These are phyloP conservation scores for Cataglyphis hispanica DNA, from an alignment of 1,140 invertebrate species.

Conservation along the genomic window DNA sequence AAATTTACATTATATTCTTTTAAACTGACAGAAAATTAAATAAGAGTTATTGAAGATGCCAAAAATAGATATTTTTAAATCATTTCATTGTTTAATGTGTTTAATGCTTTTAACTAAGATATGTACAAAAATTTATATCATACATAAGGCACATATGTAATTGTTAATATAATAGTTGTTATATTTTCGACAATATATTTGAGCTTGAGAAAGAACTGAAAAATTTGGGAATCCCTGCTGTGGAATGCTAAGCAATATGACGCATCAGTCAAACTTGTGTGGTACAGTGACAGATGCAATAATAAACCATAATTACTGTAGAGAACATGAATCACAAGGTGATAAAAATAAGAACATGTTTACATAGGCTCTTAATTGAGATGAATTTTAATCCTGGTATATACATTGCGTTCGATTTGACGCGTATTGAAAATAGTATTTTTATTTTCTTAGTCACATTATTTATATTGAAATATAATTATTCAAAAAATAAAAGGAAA, in stretches of 20 bases:
- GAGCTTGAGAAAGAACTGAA: conserved; percentile 7
- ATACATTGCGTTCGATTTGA: not conserved
- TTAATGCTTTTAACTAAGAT: not conserved
- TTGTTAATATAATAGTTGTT: not conserved
- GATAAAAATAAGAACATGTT: conserved; percentile 5
- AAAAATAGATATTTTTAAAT: not conserved
- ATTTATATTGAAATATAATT: conserved; percentile 12
- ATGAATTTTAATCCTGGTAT: not conserved
- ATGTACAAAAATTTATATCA: not conserved
- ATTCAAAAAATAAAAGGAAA: not conserved
- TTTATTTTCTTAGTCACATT: not conserved
- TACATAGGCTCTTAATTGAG: not conserved
- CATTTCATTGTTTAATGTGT: not conserved
- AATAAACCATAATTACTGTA: conserved; percentile 24
- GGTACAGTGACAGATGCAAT: conserved; percentile 20
- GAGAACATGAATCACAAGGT: conserved; percentile 5
- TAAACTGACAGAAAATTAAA: not conserved
- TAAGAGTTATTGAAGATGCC: not conserved
- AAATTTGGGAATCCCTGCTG: conserved; percentile 21
- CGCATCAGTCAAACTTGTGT: conserved; percentile 1
- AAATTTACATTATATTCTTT: not conserved
- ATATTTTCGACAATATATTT: conserved; percentile 12
- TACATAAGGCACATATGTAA: not conserved
- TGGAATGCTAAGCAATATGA: conserved; percentile 5
- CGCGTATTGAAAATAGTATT: not conserved